A percentile compares a stretch with the other conserved stretches of the same genome.
Conservation (phyloP, 64 coral and sea anemone genomes). For the Dendronephthya gigantea region DNA sequence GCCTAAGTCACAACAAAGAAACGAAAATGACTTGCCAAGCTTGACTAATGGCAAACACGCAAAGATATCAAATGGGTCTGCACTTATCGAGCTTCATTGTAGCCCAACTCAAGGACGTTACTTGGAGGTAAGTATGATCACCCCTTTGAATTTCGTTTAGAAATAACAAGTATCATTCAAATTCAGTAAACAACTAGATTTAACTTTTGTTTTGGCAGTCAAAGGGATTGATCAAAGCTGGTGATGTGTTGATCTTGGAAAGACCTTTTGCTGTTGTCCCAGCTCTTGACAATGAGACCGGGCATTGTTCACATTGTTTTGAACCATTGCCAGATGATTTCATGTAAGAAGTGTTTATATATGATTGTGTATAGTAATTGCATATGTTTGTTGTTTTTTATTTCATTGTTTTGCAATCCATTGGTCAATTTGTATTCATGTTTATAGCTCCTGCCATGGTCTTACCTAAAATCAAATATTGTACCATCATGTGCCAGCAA, state of each 20-base stretch:
- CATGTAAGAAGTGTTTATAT: neutral
- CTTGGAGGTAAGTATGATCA: neutral
- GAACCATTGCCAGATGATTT: neutral
- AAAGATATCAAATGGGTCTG: constrained; percentile 6
- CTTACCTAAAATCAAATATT: constrained; percentile 46
- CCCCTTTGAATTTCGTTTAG: too few relatives aligned
- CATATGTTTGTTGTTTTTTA: too few relatives aligned
- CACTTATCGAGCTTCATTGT: neutral
- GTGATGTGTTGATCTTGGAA: constrained; percentile 5
- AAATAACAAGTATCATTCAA: too few relatives aligned
- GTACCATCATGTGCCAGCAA: constrained; percentile 52
- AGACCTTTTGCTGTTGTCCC: neutral
- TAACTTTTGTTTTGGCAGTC: neutral
- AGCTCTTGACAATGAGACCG: neutral
- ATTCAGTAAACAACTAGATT: too few relatives aligned
- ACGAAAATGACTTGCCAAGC: neutral
- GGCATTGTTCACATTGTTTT: constrained; percentile 4
- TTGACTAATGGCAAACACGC: neutral
- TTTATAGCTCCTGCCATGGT: neutral
- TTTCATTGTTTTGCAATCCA: too few relatives aligned
- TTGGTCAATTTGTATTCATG: neutral
- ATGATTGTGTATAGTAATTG: too few relatives aligned
- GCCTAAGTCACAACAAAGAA: neutral
- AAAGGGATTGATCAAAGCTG: neutral
- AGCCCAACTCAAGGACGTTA: neutral